A percentile compares a stretch with the other conserved stretches of the same genome.
Conservation (phyloP, 2,888 invertebrate species). For the Drosophila meridiana region DNA sequence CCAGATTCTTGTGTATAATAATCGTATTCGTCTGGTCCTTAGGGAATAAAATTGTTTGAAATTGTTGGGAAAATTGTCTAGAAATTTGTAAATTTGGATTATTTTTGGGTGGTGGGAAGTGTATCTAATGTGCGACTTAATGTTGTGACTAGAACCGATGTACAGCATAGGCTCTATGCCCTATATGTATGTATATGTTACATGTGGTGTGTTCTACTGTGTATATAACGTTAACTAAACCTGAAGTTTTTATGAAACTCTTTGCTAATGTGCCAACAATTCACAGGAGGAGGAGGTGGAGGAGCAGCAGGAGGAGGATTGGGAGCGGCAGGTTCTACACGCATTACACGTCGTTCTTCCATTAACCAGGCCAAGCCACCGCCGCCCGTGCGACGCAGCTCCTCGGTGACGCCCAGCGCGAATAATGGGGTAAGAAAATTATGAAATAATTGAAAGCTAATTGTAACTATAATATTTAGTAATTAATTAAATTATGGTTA, state of each 20-base stretch:
- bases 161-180: background rate
- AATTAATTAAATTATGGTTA: conserved; percentile 55
- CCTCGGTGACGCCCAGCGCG: conserved; percentile 86
- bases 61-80: conserved; percentile 5
- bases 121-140: conserved; percentile 21
- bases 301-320: conserved; percentile 46
- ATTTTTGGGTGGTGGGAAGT: conserved; percentile 5
- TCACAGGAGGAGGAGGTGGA: conserved; percentile 58
- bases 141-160: conserved; percentile 41
- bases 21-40: conserved; percentile 7
- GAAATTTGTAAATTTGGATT: background rate
- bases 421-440: conserved; percentile 78
- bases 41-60: conserved; percentile 12
- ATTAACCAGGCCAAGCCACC: conserved; percentile 88
- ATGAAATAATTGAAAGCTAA: conserved; percentile 1
- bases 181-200: background rate
- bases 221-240: conserved; percentile 61
- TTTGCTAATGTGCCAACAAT: conserved; percentile 30
- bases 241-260: background rate
- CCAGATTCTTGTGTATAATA: conserved; percentile 6
- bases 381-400: conserved; percentile 93
- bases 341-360: conserved; percentile 85
- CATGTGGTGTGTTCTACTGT: conserved; percentile 58
- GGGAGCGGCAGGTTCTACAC: conserved; percentile 66
- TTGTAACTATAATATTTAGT: conserved; percentile 1